Evolutionary conservation across 2,888 invertebrate genomes (phyloP).

Genomic region (Syritta pipiens): DNA sequence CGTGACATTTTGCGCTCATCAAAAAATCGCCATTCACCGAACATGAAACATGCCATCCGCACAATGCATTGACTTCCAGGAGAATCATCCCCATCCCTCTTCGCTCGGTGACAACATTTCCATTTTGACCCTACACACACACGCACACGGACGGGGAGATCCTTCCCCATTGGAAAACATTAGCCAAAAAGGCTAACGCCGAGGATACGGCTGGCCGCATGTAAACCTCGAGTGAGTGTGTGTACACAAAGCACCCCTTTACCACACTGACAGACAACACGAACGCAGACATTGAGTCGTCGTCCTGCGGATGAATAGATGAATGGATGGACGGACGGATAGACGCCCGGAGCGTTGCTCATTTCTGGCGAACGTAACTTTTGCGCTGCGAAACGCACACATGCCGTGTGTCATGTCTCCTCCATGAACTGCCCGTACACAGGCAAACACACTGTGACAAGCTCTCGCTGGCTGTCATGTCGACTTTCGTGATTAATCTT

Average conservation of each 20-base stretch:
- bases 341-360: too few species aligned
- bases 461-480: constrained; percentile 22
- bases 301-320: constrained; percentile 40
- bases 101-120: constrained; percentile 5
- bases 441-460: neutral
- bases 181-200: constrained; percentile 58
- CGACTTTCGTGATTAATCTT: constrained; percentile 60
- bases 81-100: neutral
- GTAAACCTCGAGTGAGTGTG: constrained; percentile 31
- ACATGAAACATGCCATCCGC: constrained; percentile 55
- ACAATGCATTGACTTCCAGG: constrained; percentile 55
- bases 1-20: constrained; percentile 46
- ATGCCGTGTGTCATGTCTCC: constrained; percentile 26
- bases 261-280: constrained; percentile 45
- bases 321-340: constrained; percentile 25
- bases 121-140: constrained; percentile 10
- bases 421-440: constrained; percentile 12
- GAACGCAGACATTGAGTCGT: constrained; percentile 59
- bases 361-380: too few species aligned
- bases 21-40: constrained; percentile 47
- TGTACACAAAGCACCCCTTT: constrained; percentile 16
- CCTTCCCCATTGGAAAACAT: constrained; percentile 8
- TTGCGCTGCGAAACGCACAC: constrained; percentile 30
- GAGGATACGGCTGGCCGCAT: constrained; percentile 44
- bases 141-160: too few species aligned